phyloP scores from a whole-genome alignment of 2,888 invertebrate genomes.

The Cremastinae sp. region DNA sequence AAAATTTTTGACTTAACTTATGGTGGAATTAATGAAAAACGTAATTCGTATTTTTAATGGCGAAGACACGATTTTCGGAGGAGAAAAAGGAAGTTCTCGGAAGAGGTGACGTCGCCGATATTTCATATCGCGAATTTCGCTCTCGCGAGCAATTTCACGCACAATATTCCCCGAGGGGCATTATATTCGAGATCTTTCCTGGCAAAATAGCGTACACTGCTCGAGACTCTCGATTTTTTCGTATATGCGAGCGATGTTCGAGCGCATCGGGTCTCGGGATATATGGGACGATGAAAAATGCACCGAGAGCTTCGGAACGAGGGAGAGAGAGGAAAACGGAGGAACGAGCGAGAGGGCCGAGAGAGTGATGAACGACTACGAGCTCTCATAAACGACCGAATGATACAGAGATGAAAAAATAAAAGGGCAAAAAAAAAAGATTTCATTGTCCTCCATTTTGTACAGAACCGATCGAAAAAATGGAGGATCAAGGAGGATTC shows the following conservation, averaged over 20 bases:
- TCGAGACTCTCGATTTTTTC: constrained; percentile 2
- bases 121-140: constrained; percentile 23
- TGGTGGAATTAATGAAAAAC: constrained; percentile 1
- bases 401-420: constrained; percentile 73
- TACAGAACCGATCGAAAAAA: too few relatives aligned
- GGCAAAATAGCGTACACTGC: constrained; percentile 16
- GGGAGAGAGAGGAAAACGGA: constrained; percentile 23
- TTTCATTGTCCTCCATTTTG: constrained; percentile 71
- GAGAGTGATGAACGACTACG: constrained; percentile 76
- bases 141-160: constrained; percentile 55
- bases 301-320: constrained; percentile 55
- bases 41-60: background rate
- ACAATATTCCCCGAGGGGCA: constrained; percentile 42
- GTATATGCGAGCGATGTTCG: constrained; percentile 25
- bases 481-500: too few relatives aligned
- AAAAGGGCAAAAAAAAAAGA: constrained; percentile 49
- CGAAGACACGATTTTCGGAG: background rate
- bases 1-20: constrained; percentile 5
- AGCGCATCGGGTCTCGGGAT: constrained; percentile 50
- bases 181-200: constrained; percentile 46
- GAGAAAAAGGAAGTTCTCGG: background rate
- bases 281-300: constrained; percentile 72
- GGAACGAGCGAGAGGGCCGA: constrained; percentile 34
- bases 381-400: constrained; percentile 75
- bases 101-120: constrained; percentile 39